Evolutionary conservation across 2,888 invertebrate species (phyloP), one percentile per base, ranked within the genome.

Genomic region (Carpatolechia fugitivella): DNA sequence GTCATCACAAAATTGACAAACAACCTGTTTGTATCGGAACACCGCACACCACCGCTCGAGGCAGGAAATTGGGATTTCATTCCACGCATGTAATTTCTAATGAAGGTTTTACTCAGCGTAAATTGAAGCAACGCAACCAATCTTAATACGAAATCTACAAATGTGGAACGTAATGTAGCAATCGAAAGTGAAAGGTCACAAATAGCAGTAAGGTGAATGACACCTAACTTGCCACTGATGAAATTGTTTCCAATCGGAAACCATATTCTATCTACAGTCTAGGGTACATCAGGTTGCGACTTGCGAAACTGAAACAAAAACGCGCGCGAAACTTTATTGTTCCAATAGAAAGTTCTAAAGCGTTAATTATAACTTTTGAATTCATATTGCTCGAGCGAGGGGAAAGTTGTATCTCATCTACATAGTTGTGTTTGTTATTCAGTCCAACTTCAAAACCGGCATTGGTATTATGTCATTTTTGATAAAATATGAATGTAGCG

Each of bases 1-100:
- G 84, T 84, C 84, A 85, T 81, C 78, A 74, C 70, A 65, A 84
- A 80, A 82, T 82, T 80, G 79, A 81, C 80, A 82, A 85, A 85
- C 77, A 83, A 77, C 41, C 67, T 73, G 70, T 76, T 74, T 76
- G 74, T 73, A 68, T 36, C 30, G n/a, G n/a, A n/a, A n/a, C n/a
- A n/a, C n/a, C n/a, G n/a, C n/a, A n/a, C n/a, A n/a, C n/a, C n/a
- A n/a, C n/a, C n/a, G n/a, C n/a, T n/a, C n/a, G 14, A 29, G 30
- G 56, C 44, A 51, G 47, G 52, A 41, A 52, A 46, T 44, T 55
- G 54, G 50, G 44, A 24, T 36, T 41, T 3, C 41, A 41, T 41
- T 41, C n/a, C 41, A 10, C 41, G 41, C 20, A n/a, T 41, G 41
- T 41, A 41, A 41, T 41, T 20, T 41, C 41, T 20, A 41, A 36